A percentile compares a stretch with the other conserved stretches of the same genome.
These are phyloP conservation scores for Pristionchus entomophagus DNA, from an alignment of 2,888 invertebrate genomes.

Conservation along the genomic window DNA sequence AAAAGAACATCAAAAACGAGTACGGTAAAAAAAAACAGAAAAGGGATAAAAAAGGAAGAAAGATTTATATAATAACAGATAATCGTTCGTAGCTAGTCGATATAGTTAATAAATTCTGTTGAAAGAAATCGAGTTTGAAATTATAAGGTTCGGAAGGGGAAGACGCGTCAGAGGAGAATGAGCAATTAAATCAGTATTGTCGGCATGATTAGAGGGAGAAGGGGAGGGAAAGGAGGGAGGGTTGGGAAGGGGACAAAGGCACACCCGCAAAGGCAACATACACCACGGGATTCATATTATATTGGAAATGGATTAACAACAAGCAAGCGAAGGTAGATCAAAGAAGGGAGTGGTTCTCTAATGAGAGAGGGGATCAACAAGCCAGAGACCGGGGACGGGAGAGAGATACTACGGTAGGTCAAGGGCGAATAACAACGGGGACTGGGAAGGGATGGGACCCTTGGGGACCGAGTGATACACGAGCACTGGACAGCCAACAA, in stretches of 20 bases:
- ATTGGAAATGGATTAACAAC: slow-evolving; percentile 40
- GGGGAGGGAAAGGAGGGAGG: background rate
- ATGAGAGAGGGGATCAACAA: slow-evolving; percentile 20
- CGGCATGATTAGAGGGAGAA: slow-evolving; percentile 31
- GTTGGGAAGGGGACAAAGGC: background rate
- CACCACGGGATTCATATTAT: slow-evolving; percentile 21
- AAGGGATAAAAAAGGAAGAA: background rate
- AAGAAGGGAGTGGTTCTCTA: background rate
- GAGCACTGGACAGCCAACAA: background rate
- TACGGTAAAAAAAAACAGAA: background rate
- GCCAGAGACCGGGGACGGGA: background rate
- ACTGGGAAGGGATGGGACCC: background rate
- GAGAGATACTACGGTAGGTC: background rate
- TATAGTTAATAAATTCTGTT: background rate
- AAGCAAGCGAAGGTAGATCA: background rate
- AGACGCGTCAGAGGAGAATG: slow-evolving; percentile 2
- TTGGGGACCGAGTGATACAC: background rate
- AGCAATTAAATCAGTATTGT: background rate
- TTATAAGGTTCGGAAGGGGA: background rate
- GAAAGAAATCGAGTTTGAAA: slow-evolving; percentile 3
- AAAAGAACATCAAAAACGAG: background rate
- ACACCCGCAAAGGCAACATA: slow-evolving; percentile 32
- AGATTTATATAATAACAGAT: slow-evolving; percentile 27
- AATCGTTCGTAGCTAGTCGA: slow-evolving; percentile 31
- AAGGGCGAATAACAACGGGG: slow-evolving; percentile 1